phyloP scores from a whole-genome alignment of 64 coral and sea anemone genomes.

The Hydrozoanthus tunicans region DNA sequence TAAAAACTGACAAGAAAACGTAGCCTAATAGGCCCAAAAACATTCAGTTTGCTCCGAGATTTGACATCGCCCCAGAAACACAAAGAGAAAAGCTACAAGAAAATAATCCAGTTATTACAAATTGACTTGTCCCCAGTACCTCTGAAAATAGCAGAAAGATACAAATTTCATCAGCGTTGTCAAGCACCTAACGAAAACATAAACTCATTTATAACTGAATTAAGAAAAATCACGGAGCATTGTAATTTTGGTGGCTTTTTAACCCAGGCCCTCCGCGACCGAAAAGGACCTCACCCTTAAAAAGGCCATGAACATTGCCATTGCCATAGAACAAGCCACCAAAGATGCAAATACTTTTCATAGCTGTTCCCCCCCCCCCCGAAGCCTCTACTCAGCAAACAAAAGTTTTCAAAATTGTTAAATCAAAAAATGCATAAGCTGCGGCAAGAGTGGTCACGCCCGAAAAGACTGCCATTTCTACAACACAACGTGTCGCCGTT shows the following conservation, averaged over 20 bases:
- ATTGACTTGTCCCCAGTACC: conserved; percentile 35
- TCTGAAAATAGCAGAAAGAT: conserved; percentile 44
- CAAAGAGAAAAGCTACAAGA: not conserved
- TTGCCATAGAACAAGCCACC: conserved; percentile 54
- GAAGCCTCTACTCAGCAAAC: no score
- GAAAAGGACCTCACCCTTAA: conserved; percentile 10
- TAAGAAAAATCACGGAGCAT: conserved; percentile 55
- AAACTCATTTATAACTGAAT: conserved; percentile 26
- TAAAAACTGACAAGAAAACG: no score
- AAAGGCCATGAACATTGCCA: conserved; percentile 14
- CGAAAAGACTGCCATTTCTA: no score
- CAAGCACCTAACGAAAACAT: conserved; percentile 37
- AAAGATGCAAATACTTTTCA: conserved; percentile 14
- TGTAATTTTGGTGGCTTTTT: conserved; percentile 56
- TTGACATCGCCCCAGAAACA: conserved; percentile 38
- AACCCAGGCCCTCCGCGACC: conserved; percentile 40
- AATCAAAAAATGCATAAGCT: not conserved
- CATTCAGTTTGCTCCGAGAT: conserved; percentile 10
- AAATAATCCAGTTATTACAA: conserved; percentile 35
- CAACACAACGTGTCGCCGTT: no score
- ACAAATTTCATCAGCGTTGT: conserved; percentile 16
- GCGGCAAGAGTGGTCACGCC: not conserved
- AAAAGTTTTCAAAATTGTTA: not conserved
- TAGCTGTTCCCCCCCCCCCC: not conserved
- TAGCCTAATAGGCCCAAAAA: conserved; percentile 25